Evolutionary conservation across 2,113 vertebrate genomes (phyloP), one percentile per base, ranked within the genome.

Genomic region (Orientallactaga bullata): DNA sequence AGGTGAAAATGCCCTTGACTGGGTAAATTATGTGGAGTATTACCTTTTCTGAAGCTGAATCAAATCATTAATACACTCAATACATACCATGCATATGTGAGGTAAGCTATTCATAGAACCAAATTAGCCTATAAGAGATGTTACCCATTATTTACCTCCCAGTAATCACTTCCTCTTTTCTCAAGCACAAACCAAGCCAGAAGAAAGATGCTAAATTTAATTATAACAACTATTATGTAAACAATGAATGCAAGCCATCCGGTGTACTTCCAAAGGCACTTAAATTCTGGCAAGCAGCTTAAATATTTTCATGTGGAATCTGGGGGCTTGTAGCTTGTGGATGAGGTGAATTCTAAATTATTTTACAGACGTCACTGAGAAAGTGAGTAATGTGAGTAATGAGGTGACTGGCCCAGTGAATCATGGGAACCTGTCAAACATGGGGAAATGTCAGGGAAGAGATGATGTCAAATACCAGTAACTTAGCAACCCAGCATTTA

Each of bases 401-500:
- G 95, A 98, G 97, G 98, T 97, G 97, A 94, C 98, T 98, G 96
- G 96, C 93, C 96, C 96, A 97, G 97, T 98, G 98, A 98, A 98
- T 98, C 98, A 98, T 97, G 97, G 96, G 97, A 98, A 97, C 96
- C 97, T 98, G 98, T 99, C 98, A 98, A 98, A 98, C 96, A 93
- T 94, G 95, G 96, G 96, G 98, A 98, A 97, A 98, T 98, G 60
- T 98, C 97, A 96, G 95, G 97, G 98, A 98, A 98, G 98, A 98
- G 97, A 98, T 98, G 98, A 99, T 98, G 98, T 99, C 98, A 99
- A 98, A 98, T 98, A 98, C 96, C 94, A 95, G 98, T 99, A 99
- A 98, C 98, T 98, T 98, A 98, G 99, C 98, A 99, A 99, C 98
- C 94, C 95, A 89, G 93, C 96, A 96, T 98, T 98, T 98, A 98